Conservation (phyloP, 2,113 vertebrate species). For the Nestor notabilis region DNA sequence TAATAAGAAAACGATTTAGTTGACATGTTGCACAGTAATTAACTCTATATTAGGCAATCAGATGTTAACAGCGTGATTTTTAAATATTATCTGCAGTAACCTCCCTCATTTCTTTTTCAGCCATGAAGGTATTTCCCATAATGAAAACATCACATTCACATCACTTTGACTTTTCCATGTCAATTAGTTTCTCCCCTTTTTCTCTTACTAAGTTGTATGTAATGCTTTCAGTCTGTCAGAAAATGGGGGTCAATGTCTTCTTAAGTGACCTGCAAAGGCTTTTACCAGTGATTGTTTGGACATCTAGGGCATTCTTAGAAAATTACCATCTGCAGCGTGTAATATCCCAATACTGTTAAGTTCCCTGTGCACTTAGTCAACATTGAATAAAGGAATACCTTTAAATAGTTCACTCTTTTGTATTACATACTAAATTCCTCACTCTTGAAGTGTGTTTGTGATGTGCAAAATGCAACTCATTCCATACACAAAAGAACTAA, state of each 20-base stretch:
- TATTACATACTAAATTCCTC: background rate
- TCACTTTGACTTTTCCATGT: background rate
- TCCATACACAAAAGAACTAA: background rate
- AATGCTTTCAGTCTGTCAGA: background rate
- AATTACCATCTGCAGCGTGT: background rate
- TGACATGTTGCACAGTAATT: background rate
- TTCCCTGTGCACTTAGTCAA: background rate
- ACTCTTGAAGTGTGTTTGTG: background rate
- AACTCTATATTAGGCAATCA: constrained; percentile 16
- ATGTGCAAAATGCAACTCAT: background rate
- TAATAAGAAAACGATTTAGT: constrained; percentile 16
- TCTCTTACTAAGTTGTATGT: background rate
- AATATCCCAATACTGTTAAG: background rate
- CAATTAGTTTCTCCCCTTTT: background rate
- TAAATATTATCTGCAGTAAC: background rate
- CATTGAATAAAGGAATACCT: background rate
- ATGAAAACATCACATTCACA: background rate
- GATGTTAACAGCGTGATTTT: constrained; percentile 9
- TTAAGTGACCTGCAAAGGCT: background rate
- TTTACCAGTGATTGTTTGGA: background rate
- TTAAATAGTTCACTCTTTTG: background rate
- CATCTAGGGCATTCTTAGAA: background rate
- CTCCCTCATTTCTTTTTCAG: background rate
- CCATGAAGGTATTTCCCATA: background rate
- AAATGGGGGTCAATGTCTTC: background rate